phyloP scores from a whole-genome alignment of 2,113 vertebrate genomes.

The Ophiodon elongatus region DNA sequence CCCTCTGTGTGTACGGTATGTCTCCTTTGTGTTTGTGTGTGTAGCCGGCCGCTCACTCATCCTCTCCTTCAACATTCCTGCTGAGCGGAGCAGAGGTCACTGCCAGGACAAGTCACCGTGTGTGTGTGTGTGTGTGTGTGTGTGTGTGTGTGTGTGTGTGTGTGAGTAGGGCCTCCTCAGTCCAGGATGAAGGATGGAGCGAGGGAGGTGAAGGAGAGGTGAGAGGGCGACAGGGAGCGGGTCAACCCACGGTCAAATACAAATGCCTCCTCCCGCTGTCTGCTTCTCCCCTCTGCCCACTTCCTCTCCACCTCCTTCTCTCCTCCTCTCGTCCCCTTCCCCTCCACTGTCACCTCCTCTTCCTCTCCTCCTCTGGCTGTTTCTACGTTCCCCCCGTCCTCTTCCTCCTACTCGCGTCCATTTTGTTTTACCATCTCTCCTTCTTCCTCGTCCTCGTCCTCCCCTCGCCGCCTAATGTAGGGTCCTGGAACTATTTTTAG shows the following conservation, averaged over 20 bases:
- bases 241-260: conserved; percentile 84
- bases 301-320: conserved; percentile 17
- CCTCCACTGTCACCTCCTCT: neutral
- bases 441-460: neutral
- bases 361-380: neutral
- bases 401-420: neutral
- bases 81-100: conserved; percentile 75
- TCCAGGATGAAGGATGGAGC: conserved; percentile 77
- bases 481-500: conserved; percentile 37
- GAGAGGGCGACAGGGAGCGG: conserved; percentile 80
- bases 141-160: conserved; percentile 37
- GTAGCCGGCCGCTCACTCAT: conserved; percentile 53
- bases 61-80: conserved; percentile 72
- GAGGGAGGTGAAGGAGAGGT: conserved; percentile 84
- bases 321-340: conserved; percentile 7
- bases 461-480: neutral
- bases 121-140: conserved; percentile 48
- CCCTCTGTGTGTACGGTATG: conserved; percentile 26
- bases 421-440: neutral
- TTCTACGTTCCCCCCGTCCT: neutral
- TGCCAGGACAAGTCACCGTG: conserved; percentile 64
- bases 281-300: conserved; percentile 4
- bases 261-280: conserved; percentile 59
- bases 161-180: conserved; percentile 65
- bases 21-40: conserved; percentile 52